phyloP scores from a whole-genome alignment of 2,888 invertebrate genomes.

The Idaea aversata region DNA sequence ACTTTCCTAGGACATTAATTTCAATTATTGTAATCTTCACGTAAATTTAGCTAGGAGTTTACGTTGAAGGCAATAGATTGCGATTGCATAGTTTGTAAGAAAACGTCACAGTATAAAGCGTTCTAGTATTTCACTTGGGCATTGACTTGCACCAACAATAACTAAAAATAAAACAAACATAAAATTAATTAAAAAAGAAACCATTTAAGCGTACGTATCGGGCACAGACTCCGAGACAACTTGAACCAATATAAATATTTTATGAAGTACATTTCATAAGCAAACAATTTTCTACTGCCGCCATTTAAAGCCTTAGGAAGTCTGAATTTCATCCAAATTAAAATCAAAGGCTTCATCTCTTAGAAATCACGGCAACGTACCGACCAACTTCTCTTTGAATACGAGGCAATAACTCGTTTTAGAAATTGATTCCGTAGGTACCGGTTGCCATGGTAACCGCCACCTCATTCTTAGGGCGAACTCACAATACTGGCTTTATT shows the following conservation, averaged over 20 bases:
- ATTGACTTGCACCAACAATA: too few species aligned
- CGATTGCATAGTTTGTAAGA: too few species aligned
- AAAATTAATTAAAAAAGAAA: not conserved
- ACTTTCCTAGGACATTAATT: constrained; percentile 66
- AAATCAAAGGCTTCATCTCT: constrained; percentile 43
- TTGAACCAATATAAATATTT: not conserved
- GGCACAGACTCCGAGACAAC: not conserved
- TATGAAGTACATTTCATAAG: not conserved
- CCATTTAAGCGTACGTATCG: not conserved
- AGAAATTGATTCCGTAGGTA: constrained; percentile 50
- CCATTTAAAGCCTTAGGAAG: not conserved
- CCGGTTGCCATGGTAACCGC: not conserved
- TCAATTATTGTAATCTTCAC: constrained; percentile 64
- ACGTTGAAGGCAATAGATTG: not conserved
- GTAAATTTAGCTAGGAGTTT: not conserved
- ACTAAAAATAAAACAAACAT: too few species aligned
- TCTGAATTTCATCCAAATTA: constrained; percentile 38
- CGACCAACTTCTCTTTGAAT: constrained; percentile 60
- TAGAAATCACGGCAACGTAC: constrained; percentile 52
- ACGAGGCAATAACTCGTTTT: constrained; percentile 53
- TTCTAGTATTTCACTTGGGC: too few species aligned
- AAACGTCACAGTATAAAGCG: too few species aligned
- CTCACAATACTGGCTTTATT: not conserved
- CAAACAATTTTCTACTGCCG: not conserved
- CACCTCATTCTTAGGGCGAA: not conserved